Conservation (phyloP, 1,140 invertebrate species). For the Cotesia typhae region DNA sequence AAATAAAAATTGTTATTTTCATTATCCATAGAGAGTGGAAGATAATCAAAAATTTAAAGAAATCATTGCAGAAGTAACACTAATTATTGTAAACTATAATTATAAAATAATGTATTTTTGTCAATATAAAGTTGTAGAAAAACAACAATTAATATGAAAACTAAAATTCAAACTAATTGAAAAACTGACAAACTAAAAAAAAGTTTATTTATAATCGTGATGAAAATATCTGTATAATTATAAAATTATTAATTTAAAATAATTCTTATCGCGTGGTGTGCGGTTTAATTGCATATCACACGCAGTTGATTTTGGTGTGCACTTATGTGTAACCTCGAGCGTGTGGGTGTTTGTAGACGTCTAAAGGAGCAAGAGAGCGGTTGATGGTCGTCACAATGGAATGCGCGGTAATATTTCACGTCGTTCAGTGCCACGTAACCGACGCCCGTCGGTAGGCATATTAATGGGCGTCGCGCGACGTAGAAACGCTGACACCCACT, state of each 20-base stretch:
- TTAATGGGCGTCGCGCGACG: constrained; percentile 48
- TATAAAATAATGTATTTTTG: too few relatives aligned
- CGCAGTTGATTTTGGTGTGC: neutral
- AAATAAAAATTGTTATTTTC: too few relatives aligned
- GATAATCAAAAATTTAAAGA: too few relatives aligned
- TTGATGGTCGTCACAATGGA: constrained; percentile 48
- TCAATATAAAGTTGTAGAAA: too few relatives aligned
- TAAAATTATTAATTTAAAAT: neutral
- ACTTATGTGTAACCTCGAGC: constrained; percentile 1
- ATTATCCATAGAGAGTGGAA: too few relatives aligned
- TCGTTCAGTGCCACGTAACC: constrained; percentile 36
- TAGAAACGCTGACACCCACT: constrained; percentile 46
- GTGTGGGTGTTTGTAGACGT: neutral
- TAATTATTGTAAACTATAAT: too few relatives aligned
- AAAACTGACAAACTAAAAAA: too few relatives aligned
- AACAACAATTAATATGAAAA: too few relatives aligned
- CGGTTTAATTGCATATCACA: neutral
- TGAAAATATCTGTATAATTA: too few relatives aligned
- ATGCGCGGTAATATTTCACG: constrained; percentile 52
- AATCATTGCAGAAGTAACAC: too few relatives aligned
- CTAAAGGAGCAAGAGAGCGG: constrained; percentile 28
- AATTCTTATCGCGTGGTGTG: neutral
- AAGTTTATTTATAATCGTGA: too few relatives aligned
- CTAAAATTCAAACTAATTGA: too few relatives aligned
- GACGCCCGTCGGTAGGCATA: constrained; percentile 46